Percentiles rank a stretch among this genome's conserved stretches.
phyloP scores from a whole-genome alignment of 2,888 invertebrate genomes.

The Cantharis rufa region DNA sequence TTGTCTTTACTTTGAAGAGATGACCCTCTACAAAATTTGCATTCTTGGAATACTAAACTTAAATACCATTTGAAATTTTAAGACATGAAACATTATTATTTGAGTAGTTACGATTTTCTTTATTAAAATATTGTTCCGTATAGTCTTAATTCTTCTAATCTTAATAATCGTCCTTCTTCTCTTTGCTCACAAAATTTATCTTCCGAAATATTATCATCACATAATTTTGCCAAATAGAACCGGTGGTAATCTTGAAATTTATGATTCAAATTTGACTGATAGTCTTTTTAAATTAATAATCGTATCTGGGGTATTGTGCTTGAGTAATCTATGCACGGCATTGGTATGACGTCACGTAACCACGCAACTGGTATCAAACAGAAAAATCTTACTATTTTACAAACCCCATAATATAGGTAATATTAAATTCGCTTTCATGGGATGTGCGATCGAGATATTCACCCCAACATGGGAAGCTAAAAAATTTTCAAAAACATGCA shows the following conservation, averaged over 20 bases:
- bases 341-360: not conserved
- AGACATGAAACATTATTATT: not conserved
- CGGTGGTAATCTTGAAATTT: not conserved
- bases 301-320: not conserved
- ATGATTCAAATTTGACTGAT: not conserved
- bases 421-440: not conserved
- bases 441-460: not conserved
- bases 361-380: not conserved
- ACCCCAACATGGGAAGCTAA: not conserved
- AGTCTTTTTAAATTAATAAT: not conserved
- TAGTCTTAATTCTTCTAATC: not conserved
- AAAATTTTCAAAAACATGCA: no score
- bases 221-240: not conserved
- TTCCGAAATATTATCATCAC: not conserved
- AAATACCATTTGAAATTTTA: not conserved
- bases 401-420: not conserved
- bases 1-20: constrained; percentile 12
- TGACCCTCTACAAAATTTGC: constrained; percentile 34
- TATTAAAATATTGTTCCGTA: not conserved
- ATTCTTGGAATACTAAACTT: constrained; percentile 33
- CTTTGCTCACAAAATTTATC: not conserved
- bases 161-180: not conserved
- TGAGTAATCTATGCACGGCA: not conserved
- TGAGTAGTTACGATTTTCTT: not conserved
- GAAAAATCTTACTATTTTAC: not conserved